Conservation (phyloP, 2,113 vertebrate species). For the Caracal caracal region DNA sequence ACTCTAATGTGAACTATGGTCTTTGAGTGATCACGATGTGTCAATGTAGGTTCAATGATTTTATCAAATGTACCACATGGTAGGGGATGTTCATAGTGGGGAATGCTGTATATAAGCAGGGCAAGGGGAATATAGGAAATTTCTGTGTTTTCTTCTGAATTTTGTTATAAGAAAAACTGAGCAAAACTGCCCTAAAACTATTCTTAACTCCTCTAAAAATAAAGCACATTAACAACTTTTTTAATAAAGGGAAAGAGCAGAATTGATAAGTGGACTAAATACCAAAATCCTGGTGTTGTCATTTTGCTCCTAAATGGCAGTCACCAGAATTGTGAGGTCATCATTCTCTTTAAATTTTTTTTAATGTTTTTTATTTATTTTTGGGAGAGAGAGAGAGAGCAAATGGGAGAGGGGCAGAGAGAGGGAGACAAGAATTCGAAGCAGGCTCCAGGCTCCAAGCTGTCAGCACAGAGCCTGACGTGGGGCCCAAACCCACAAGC, state of each 20-base stretch:
- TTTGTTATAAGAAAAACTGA: neutral
- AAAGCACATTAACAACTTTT: neutral
- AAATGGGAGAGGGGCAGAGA: too few species aligned
- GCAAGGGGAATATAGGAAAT: neutral
- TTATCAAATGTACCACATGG: neutral
- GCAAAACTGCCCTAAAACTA: neutral
- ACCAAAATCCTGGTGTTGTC: neutral
- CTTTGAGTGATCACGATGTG: neutral
- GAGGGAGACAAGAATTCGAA: too few species aligned
- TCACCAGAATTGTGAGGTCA: neutral
- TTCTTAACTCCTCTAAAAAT: neutral
- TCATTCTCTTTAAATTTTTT: neutral
- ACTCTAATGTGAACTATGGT: neutral
- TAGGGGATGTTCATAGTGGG: neutral
- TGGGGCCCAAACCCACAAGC: too few species aligned
- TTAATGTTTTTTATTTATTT: too few species aligned
- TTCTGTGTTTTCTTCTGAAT: neutral
- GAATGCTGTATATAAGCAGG: neutral
- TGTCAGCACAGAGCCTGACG: too few species aligned
- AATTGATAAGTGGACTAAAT: neutral
- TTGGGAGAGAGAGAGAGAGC: too few species aligned
- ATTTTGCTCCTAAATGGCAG: neutral
- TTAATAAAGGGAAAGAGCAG: neutral
- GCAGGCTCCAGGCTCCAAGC: too few species aligned
- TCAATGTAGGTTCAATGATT: neutral